Percentiles rank a stretch among this genome's conserved stretches.
These are phyloP conservation scores for Meleagris gallopavo DNA, from an alignment of 2,113 vertebrate genomes.

Conservation along the genomic window DNA sequence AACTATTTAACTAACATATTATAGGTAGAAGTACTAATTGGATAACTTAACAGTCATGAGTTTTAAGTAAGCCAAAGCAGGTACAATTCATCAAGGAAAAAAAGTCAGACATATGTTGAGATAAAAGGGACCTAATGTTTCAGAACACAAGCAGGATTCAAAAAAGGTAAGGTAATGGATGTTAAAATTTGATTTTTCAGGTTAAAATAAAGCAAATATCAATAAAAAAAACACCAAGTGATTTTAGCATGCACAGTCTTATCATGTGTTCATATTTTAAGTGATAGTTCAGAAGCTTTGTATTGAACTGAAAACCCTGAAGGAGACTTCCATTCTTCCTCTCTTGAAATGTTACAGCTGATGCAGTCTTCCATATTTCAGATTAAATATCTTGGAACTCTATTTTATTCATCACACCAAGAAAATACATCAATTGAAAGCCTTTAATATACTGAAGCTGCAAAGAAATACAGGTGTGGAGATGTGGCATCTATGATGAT, in stretches of 20 bases:
- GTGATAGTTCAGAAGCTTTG: background rate
- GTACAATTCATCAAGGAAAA: too few relatives aligned
- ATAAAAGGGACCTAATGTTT: background rate
- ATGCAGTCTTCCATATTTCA: background rate
- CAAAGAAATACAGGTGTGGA: background rate
- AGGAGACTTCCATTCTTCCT: background rate
- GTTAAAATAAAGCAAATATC: background rate
- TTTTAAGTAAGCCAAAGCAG: background rate
- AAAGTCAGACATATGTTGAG: background rate
- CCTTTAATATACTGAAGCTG: background rate
- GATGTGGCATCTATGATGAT: background rate
- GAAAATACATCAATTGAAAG: background rate
- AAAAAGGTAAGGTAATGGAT: too few relatives aligned
- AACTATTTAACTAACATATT: background rate
- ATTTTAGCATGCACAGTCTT: background rate
- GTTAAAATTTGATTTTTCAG: background rate
- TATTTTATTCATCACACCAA: background rate
- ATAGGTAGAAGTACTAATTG: background rate
- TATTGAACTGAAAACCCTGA: background rate
- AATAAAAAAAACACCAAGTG: background rate
- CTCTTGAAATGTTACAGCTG: background rate
- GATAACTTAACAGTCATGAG: background rate
- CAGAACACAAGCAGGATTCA: background rate
- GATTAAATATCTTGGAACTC: background rate
- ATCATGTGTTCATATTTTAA: background rate